A percentile compares a stretch with the other conserved stretches of the same genome.
These are phyloP conservation scores for Aplidium turbinatum DNA, from an alignment of 23 tunicate genomes.

Conservation along the genomic window DNA sequence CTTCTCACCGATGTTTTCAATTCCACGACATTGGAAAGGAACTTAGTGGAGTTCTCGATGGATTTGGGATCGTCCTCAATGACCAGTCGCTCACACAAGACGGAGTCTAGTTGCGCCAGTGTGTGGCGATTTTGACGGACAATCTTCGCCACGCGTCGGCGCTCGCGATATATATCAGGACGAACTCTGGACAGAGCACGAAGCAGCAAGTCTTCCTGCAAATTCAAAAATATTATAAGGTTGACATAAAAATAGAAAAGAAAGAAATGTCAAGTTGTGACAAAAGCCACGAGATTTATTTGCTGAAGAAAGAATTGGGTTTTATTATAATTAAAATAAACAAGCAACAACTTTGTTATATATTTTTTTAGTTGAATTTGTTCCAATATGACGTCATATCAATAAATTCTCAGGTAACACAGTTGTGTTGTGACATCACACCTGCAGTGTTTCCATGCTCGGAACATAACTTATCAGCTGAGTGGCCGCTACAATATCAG, in stretches of 20 bases:
- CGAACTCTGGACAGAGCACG: constrained; percentile 68
- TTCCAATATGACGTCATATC: background rate
- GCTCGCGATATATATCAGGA: constrained; percentile 72
- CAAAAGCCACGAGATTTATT: background rate
- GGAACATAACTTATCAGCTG: constrained; percentile 80
- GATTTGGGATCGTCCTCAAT: constrained; percentile 61
- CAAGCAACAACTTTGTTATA: background rate
- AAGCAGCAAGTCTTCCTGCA: constrained; percentile 77
- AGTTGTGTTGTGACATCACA: too few species aligned
- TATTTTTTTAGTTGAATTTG: background rate
- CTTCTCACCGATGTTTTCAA: constrained; percentile 62
- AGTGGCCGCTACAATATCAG: constrained; percentile 77
- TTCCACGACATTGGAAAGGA: constrained; percentile 69
- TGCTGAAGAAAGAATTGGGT: too few species aligned
- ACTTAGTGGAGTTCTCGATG: constrained; percentile 78
- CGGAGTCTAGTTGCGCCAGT: constrained; percentile 69
- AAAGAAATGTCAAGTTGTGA: background rate
- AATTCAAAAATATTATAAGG: background rate
- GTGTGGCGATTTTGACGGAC: constrained; percentile 82
- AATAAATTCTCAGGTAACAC: too few species aligned
- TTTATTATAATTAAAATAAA: background rate
- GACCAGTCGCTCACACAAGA: constrained; percentile 53
- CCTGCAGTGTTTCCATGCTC: constrained; percentile 84
- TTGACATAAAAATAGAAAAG: too few species aligned
- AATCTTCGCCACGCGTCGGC: constrained; percentile 60